phyloP scores from a whole-genome alignment of 2,797 vertebrate genomes.

The Discoglossus pictus region DNA sequence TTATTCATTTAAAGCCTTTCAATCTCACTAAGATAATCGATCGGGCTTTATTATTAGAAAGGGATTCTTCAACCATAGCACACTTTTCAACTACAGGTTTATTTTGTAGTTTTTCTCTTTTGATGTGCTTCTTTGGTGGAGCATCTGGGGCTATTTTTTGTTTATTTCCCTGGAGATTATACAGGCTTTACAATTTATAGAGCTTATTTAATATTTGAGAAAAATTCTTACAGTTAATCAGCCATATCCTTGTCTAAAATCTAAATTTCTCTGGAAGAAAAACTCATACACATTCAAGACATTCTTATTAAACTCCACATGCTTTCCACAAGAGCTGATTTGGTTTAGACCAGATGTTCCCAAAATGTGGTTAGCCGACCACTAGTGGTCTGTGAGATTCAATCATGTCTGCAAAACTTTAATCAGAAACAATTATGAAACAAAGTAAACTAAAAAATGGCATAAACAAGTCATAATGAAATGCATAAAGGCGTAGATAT shows the following conservation, averaged over 20 bases:
- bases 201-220: slow-evolving; percentile 5
- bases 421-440: too few species aligned
- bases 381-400: too few species aligned
- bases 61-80: slow-evolving; percentile 2
- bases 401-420: too few species aligned
- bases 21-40: slow-evolving; percentile 23
- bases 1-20: slow-evolving; percentile 17
- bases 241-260: slow-evolving; percentile 14
- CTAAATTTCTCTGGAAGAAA: slow-evolving; percentile 1
- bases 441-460: too few species aligned
- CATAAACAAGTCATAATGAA: too few species aligned
- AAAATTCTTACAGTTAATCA: slow-evolving; percentile 2
- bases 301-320: neutral
- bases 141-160: slow-evolving; percentile 11
- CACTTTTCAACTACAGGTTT: neutral
- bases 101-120: slow-evolving; percentile 12
- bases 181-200: slow-evolving; percentile 21
- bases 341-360: too few species aligned
- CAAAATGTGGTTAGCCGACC: too few species aligned
- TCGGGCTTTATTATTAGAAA: slow-evolving; percentile 4
- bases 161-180: slow-evolving; percentile 23
- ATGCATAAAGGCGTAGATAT: too few species aligned
- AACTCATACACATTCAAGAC: neutral
- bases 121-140: slow-evolving; percentile 13
- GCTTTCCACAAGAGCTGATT: too few species aligned